phyloP scores from a whole-genome alignment of 1,140 invertebrate genomes.

The Papilio helenus region DNA sequence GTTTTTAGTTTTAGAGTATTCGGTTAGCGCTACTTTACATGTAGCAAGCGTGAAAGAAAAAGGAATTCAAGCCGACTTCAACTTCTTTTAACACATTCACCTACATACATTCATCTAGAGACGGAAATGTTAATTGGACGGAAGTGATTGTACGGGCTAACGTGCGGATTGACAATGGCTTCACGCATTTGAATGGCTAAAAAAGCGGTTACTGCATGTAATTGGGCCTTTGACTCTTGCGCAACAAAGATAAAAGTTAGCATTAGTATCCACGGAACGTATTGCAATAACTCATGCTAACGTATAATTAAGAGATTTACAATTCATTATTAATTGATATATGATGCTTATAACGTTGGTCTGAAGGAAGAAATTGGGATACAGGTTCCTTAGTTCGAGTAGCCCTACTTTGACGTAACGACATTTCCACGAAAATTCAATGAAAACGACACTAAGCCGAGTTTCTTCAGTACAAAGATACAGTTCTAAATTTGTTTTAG shows the following conservation, averaged over 20 bases:
- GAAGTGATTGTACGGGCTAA: constrained; percentile 29
- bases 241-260: constrained; percentile 24
- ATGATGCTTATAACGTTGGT: not conserved
- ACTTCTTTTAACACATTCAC: constrained; percentile 25
- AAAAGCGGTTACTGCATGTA: not conserved
- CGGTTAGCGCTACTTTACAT: no score
- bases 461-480: constrained; percentile 4
- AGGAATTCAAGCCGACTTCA: not conserved
- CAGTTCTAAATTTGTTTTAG: constrained; percentile 4
- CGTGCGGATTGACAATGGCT: constrained; percentile 30
- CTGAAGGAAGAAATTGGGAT: not conserved
- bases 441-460: constrained; percentile 7
- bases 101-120: constrained; percentile 22
- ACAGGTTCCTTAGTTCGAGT: not conserved
- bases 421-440: constrained; percentile 36
- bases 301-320: constrained; percentile 19
- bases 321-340: constrained; percentile 10
- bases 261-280: constrained; percentile 19
- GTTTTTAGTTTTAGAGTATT: not conserved
- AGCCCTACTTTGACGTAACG: constrained; percentile 31
- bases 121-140: constrained; percentile 37
- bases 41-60: not conserved
- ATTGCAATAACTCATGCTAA: constrained; percentile 22
- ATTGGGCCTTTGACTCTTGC: constrained; percentile 26
- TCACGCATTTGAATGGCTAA: constrained; percentile 6